A percentile compares a stretch with the other conserved stretches of the same genome.
These are phyloP conservation scores for Bradypus variegatus DNA, from an alignment of 2,797 vertebrate genomes.

Conservation along the genomic window DNA sequence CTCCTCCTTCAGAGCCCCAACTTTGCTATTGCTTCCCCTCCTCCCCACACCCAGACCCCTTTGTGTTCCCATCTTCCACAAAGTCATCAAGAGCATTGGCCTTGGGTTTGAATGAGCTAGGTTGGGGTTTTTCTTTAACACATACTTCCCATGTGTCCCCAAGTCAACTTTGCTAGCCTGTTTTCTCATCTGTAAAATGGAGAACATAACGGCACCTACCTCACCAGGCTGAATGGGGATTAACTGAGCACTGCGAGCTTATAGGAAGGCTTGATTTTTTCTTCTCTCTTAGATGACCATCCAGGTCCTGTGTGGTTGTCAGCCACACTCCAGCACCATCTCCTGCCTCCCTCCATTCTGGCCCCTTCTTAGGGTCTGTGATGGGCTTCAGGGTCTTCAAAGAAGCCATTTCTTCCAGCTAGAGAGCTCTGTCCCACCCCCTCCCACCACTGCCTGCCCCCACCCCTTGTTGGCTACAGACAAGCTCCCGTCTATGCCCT, in stretches of 20 bases:
- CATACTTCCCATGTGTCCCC: not conserved
- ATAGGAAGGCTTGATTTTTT: not conserved
- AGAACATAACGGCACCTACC: no score
- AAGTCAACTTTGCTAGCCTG: not conserved
- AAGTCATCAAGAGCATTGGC: not conserved
- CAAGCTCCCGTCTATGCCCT: not conserved
- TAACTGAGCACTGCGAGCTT: not conserved
- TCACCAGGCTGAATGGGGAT: rapidly evolving
- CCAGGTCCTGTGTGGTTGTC: not conserved
- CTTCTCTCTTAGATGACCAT: not conserved
- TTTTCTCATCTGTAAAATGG: not conserved
- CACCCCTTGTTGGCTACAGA: not conserved
- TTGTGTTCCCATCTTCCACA: not conserved
- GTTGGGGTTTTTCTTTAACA: not conserved
- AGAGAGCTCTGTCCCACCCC: not conserved
- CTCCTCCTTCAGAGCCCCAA: not conserved
- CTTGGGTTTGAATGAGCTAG: not conserved
- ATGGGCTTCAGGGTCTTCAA: not conserved
- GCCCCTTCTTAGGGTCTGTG: not conserved
- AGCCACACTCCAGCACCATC: rapidly evolving
- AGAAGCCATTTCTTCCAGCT: not conserved
- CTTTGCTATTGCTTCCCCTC: not conserved
- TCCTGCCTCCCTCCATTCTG: not conserved
- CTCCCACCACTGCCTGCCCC: no score
- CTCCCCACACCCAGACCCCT: no score